Conservation (phyloP, 2,888 invertebrate genomes). For the Hemistola chrysoprasaria region DNA sequence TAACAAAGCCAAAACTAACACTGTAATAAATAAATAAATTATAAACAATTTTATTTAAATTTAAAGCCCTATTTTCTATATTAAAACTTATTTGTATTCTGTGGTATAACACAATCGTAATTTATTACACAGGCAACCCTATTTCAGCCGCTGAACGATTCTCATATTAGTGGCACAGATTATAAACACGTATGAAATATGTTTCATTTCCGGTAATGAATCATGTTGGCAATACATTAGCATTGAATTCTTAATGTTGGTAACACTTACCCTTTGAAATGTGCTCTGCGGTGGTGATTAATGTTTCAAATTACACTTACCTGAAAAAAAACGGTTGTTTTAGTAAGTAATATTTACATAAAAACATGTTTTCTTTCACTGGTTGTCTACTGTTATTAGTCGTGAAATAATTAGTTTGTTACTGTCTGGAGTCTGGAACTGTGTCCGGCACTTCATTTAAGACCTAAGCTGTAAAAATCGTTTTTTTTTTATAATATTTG, state of each 20-base stretch:
- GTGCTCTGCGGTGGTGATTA: slow-evolving; percentile 28
- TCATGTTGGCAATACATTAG: slow-evolving; percentile 35
- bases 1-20: too few species aligned
- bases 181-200: slow-evolving; percentile 21
- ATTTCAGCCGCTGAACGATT: neutral
- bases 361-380: too few species aligned
- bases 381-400: too few species aligned
- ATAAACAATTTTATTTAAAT: too few species aligned
- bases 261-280: slow-evolving; percentile 28
- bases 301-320: slow-evolving; percentile 35
- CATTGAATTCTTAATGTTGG: slow-evolving; percentile 25
- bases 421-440: too few species aligned
- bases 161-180: slow-evolving; percentile 1
- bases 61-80: too few species aligned
- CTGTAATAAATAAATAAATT: too few species aligned
- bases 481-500: too few species aligned
- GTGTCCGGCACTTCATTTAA: too few species aligned
- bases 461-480: too few species aligned
- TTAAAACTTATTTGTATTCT: neutral
- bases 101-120: neutral
- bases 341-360: neutral
- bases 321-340: slow-evolving; percentile 34
- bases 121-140: neutral
- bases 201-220: slow-evolving; percentile 40
- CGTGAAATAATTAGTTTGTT: too few species aligned